Evolutionary conservation across 2,888 invertebrate species (phyloP).

Genomic region (Eristalis intricaria): DNA sequence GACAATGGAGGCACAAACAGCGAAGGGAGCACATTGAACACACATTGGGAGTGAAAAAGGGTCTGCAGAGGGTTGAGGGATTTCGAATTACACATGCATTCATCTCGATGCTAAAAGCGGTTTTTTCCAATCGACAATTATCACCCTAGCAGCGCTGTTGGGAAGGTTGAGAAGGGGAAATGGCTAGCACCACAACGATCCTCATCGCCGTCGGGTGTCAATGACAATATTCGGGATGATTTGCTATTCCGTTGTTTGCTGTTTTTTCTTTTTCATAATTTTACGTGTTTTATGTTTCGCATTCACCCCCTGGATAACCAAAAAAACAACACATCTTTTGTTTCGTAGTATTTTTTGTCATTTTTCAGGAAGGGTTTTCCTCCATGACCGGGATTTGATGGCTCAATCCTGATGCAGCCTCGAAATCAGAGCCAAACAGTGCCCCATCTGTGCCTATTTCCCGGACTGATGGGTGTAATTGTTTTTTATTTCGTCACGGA

Average conservation of each 20-base stretch:
- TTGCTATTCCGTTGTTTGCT: slow-evolving; percentile 54
- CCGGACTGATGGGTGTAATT: slow-evolving; percentile 61
- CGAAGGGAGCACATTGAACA: background rate
- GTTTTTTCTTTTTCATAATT: slow-evolving; percentile 40
- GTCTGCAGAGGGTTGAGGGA: slow-evolving; percentile 49
- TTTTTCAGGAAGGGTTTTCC: background rate
- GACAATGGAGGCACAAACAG: slow-evolving; percentile 50
- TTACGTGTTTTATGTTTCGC: slow-evolving; percentile 16
- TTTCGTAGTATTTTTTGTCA: slow-evolving; percentile 22
- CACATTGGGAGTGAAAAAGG: slow-evolving; percentile 15
- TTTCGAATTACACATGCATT: slow-evolving; percentile 65
- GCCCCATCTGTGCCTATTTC: slow-evolving; percentile 67
- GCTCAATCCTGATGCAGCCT: slow-evolving; percentile 54
- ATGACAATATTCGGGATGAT: slow-evolving; percentile 64
- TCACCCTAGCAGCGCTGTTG: slow-evolving; percentile 35
- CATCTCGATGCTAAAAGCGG: slow-evolving; percentile 67
- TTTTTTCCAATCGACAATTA: slow-evolving; percentile 68
- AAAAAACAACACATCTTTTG: slow-evolving; percentile 35
- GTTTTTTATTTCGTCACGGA: slow-evolving; percentile 66
- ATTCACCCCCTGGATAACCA: slow-evolving; percentile 33
- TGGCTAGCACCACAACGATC: background rate
- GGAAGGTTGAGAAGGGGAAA: background rate
- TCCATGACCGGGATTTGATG: slow-evolving; percentile 43
- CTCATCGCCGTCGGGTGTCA: slow-evolving; percentile 53
- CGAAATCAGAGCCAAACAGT: slow-evolving; percentile 10